These are phyloP conservation scores for Empidonax alnorum DNA, from an alignment of 2,113 vertebrate genomes.

Conservation along the genomic window DNA sequence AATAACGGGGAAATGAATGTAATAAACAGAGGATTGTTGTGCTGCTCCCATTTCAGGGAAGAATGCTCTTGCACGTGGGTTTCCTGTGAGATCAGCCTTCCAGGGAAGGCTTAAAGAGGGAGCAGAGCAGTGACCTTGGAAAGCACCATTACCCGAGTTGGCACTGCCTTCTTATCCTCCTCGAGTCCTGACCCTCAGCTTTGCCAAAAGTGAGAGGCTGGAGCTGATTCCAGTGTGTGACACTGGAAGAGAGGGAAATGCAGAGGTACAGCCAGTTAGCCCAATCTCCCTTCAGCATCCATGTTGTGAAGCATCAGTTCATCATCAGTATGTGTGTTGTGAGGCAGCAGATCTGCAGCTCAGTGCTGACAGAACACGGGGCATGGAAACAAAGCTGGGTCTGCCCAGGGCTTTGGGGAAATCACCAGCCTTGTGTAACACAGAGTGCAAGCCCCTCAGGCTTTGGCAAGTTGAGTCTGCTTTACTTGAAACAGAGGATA, in stretches of 20 bases:
- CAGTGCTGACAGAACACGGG: neutral
- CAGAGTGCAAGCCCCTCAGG: neutral
- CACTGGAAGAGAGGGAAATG: neutral
- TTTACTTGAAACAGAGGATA: neutral
- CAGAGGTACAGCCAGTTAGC: neutral
- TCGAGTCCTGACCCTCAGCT: neutral
- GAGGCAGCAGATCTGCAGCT: neutral
- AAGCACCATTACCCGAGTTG: fast-evolving
- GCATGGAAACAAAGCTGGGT: neutral
- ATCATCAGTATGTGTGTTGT: neutral
- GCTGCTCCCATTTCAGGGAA: neutral
- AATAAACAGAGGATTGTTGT: neutral
- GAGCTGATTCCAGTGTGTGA: neutral
- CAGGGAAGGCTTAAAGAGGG: neutral
- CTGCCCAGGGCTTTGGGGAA: neutral
- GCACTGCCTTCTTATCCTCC: neutral
- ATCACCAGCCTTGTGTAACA: fast-evolving
- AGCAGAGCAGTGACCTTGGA: neutral
- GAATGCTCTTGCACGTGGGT: neutral
- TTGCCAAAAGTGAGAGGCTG: neutral
- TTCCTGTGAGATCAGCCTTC: neutral
- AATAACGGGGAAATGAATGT: neutral
- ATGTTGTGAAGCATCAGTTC: neutral
- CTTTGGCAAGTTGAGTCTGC: neutral
- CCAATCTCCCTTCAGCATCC: neutral